Percentiles rank a stretch among this genome's conserved stretches.
phyloP scores from a whole-genome alignment of 2,113 vertebrate genomes.

The Pitta sordida region DNA sequence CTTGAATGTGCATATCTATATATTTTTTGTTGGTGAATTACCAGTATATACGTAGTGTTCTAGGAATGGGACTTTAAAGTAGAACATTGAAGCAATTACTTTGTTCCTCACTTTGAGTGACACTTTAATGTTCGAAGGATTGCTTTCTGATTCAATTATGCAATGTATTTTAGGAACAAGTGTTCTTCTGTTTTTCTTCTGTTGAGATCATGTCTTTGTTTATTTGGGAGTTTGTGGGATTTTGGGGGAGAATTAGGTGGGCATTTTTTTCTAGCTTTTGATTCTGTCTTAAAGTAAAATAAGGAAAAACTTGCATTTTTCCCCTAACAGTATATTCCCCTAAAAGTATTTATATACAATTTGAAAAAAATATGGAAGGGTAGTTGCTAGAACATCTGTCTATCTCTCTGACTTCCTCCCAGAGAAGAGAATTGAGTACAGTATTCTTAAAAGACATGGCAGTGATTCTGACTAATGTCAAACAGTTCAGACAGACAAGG shows the following conservation, averaged over 20 bases:
- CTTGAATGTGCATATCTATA: neutral
- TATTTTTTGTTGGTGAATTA: neutral
- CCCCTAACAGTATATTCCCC: fast-evolving
- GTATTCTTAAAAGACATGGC: neutral
- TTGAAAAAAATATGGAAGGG: neutral
- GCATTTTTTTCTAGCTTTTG: neutral
- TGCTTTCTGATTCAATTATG: neutral
- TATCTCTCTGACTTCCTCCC: neutral
- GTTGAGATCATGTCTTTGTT: neutral
- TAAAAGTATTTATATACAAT: neutral
- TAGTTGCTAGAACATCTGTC: neutral
- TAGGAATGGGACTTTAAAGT: neutral
- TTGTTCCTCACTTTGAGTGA: neutral
- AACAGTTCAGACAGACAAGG: neutral
- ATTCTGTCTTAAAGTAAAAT: neutral
- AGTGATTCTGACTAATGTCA: neutral
- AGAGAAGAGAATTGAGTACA: neutral
- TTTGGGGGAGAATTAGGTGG: too few species aligned
- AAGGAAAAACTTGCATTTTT: neutral
- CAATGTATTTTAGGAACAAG: neutral
- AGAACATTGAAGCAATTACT: neutral
- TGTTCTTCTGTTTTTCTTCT: neutral
- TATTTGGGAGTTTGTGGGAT: too few species aligned
- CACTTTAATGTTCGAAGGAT: neutral
- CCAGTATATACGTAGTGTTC: neutral